Evolutionary conservation across 2,797 vertebrate species (phyloP), one percentile per base, ranked within the genome.

Genomic region (Sphenopsis melanotis): DNA sequence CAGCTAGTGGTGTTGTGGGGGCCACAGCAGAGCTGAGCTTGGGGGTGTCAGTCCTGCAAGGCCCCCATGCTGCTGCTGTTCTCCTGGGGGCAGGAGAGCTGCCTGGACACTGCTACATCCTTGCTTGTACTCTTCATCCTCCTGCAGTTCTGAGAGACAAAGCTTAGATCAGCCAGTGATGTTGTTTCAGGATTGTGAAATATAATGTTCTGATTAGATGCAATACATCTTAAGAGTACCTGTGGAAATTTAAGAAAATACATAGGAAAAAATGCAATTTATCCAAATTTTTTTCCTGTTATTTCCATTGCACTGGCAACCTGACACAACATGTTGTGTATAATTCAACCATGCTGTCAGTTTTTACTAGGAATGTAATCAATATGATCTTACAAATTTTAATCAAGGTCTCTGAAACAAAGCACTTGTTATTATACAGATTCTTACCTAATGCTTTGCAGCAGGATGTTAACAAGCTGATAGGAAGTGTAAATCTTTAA

Each of bases 371-470:
- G 81, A 90, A 53, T 52, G 34, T 44, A 69, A 91, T 89, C 90
- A 76, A 72, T 93, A 78, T 26, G 37, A 87, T 78, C 49, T 89
- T 79, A 87, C 26, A 79, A 53, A 90, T 84, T 87, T 92, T 68
- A 89, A 90, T 92, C 64, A 83, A 70, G 56, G 26, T 87, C 44
- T 80, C 64, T 91, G 83, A 92, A 93, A 92, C 49, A 80, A 93
- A 80, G 56, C 55, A 56, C 44, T 93, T 36, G 3, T 66, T 90
- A 60, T 90, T 78, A 37, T 68, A 83, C 82, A 77, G 75, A 52
- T 92, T 94, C 44, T 93, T 92, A 66, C 83, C 37, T 56, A 70
- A 77, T 52, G 53, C 36, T 61, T 93, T 93, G 64, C 76, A 89
- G 75, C 49, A 42, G 32, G 55, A 39, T 65, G 75, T 92, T 93